phyloP scores from a whole-genome alignment of 2,797 vertebrate genomes.

The Peromyscus melanophrys region DNA sequence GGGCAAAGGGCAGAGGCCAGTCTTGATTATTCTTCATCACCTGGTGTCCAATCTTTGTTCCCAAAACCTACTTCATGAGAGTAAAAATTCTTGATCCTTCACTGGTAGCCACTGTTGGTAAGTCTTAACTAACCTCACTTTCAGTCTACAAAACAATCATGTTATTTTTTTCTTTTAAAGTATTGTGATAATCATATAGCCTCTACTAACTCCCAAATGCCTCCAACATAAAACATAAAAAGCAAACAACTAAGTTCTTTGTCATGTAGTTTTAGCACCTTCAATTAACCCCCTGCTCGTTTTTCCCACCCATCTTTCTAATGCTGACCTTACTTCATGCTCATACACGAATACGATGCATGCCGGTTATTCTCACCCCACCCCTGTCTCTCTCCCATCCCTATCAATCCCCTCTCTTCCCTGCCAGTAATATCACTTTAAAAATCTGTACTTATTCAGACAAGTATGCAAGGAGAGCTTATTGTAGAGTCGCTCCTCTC shows the following conservation, averaged over 20 bases:
- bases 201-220: background rate
- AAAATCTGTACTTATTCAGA: background rate
- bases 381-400: background rate
- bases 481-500: background rate
- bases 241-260: background rate
- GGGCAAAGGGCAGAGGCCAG: background rate
- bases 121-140: background rate
- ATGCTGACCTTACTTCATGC: background rate
- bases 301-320: background rate
- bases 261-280: background rate
- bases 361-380: background rate
- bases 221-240: background rate
- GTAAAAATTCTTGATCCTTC: background rate
- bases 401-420: background rate
- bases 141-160: background rate
- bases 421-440: background rate
- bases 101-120: background rate
- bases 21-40: background rate
- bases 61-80: background rate
- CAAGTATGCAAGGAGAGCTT: background rate
- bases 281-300: background rate
- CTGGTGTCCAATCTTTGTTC: conserved; percentile 1
- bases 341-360: background rate
- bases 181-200: background rate
- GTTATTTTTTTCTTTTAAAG: background rate